phyloP scores from a whole-genome alignment of 2,797 vertebrate genomes.

The Falco novaeseelandiae region DNA sequence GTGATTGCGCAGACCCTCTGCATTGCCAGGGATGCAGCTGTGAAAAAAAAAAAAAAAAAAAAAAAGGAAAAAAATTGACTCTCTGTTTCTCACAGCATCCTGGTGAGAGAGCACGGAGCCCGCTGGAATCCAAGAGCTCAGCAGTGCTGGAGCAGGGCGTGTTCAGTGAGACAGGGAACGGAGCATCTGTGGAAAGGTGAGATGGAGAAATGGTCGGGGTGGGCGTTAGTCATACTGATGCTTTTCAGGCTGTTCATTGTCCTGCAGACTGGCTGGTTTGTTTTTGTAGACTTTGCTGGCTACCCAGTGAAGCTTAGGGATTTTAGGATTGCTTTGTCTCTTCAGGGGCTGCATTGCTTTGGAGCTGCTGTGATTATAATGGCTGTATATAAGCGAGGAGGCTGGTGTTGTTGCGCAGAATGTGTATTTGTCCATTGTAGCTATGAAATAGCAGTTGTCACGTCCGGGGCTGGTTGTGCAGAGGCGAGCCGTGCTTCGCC shows the following conservation, averaged over 20 bases:
- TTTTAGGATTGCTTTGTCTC: conserved; percentile 16
- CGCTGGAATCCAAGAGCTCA: background rate
- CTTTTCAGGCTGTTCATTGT: rapidly evolving
- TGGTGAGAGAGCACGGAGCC: background rate
- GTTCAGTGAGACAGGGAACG: background rate
- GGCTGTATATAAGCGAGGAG: background rate
- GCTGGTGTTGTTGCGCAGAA: background rate
- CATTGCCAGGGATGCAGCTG: conserved; percentile 77
- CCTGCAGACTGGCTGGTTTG: background rate
- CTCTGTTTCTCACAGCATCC: conserved; percentile 24
- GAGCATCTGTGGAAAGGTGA: conserved; percentile 68
- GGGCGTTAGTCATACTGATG: background rate
- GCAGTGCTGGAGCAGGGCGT: background rate
- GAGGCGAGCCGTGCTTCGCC: background rate
- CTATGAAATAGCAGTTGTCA: background rate
- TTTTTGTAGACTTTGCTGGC: background rate
- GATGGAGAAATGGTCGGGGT: background rate
- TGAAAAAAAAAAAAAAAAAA: background rate
- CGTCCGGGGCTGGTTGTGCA: background rate
- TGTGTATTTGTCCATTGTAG: background rate
- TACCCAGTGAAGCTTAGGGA: background rate
- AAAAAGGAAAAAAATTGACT: conserved; percentile 2
- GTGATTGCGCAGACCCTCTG: conserved; percentile 79
- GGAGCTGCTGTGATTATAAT: background rate
- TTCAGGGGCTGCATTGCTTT: background rate